A percentile compares a stretch with the other conserved stretches of the same genome.
Evolutionary conservation across 2,888 invertebrate genomes (phyloP).

Genomic region (Penaeus monodon): DNA sequence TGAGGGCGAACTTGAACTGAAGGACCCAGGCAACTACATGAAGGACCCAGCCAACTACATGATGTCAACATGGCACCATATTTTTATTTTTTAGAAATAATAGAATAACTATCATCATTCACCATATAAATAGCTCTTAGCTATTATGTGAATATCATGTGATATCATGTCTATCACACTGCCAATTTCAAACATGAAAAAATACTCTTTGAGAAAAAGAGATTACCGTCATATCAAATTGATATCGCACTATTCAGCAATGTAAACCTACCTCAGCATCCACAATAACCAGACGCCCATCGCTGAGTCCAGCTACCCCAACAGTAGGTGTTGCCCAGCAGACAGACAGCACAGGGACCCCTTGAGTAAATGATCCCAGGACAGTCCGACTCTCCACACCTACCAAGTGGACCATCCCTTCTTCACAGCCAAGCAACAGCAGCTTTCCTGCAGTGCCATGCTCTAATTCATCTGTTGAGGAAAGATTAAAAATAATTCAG

Average conservation of each 20-base stretch:
- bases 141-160: too few relatives aligned
- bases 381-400: slow-evolving; percentile 70
- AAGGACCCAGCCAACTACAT: too few relatives aligned
- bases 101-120: too few relatives aligned
- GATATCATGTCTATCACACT: too few relatives aligned
- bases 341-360: slow-evolving; percentile 64
- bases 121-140: too few relatives aligned
- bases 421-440: slow-evolving; percentile 76
- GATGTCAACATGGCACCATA: too few relatives aligned
- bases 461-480: slow-evolving; percentile 72
- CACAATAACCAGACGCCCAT: slow-evolving; percentile 74
- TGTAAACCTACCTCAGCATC: slow-evolving; percentile 69
- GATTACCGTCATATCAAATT: not conserved
- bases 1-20: too few relatives aligned
- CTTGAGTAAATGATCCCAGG: slow-evolving; percentile 26
- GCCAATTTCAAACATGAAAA: not conserved
- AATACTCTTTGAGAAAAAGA: not conserved
- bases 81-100: too few relatives aligned
- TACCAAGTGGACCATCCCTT: slow-evolving; percentile 74
- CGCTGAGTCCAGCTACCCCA: slow-evolving; percentile 40
- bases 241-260: too few relatives aligned
- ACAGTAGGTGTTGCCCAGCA: slow-evolving; percentile 66
- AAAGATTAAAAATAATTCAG: not conserved
- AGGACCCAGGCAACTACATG: too few relatives aligned
- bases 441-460: slow-evolving; percentile 77